Evolutionary conservation across 2,888 invertebrate genomes (phyloP), one percentile per base, ranked within the genome.

Genomic region (Campopleginae sp.): DNA sequence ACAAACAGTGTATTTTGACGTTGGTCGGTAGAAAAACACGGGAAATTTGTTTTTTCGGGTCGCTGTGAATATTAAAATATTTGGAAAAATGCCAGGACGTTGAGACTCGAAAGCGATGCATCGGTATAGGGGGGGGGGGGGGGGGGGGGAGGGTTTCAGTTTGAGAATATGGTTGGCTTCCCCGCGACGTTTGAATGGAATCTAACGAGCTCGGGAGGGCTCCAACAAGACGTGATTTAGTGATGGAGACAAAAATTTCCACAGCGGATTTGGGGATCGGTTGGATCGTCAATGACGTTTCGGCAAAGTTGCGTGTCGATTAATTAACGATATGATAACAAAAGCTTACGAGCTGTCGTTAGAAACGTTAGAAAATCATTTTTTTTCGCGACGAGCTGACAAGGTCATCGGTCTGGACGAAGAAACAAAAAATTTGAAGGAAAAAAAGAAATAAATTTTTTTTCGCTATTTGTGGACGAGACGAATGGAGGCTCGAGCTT

Each of bases 311-410:
- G 54, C 58, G 58, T 23, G 17, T 75, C 75, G 78, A 78, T 85
- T 74, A 85, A 75, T 71, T 70, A 17, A n/a, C 42, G 85, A 85
- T 85, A 85, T 76, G 82, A 85, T 85, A 85, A 58, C 12, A 72
- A 44, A 66, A 27, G n/a, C 27, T 65, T 38, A 17, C 42, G 42
- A 42, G 14, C 27, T 6, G 27, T 72, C 77, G 1, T 48, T 68
- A 33, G 38, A 23, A n/a, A 51, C 54, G 42, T 54, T 14, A 51
- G 8, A 10, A 14, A 42, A n/a, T 44, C n/a, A 54, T 44, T 33
- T 46, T n/a, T 46, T 44, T 7, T 44, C n/a, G 14, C 19, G 12
- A 27, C 19, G 33, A 2, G 27, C 3, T 5, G 19, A 42, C 23
- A 46, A 27, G 17, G n/a, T 27, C 19, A 12, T 76, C 19, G 17